Conservation (phyloP, 2,113 vertebrate species). For the Anhinga rufa region DNA sequence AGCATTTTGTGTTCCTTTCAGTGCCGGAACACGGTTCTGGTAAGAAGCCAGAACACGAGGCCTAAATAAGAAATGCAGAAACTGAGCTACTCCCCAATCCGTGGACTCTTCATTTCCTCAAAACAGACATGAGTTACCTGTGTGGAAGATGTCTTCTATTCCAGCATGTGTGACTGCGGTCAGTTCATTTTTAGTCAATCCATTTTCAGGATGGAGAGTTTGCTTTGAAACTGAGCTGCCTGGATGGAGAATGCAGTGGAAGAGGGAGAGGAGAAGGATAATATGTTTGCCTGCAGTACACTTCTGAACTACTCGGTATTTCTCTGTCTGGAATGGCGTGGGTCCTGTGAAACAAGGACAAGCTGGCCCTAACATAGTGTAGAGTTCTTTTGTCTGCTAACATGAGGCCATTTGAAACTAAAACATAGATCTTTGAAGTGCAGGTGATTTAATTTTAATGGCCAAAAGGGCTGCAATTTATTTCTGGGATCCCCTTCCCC, state of each 20-base stretch:
- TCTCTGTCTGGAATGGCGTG: not conserved
- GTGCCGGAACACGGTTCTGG: no score
- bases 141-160: not conserved
- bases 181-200: not conserved
- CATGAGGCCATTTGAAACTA: not conserved
- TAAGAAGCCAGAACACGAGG: not conserved
- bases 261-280: not conserved
- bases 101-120: not conserved
- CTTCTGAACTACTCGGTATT: not conserved
- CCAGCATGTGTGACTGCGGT: accelerated
- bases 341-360: not conserved
- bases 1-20: not conserved
- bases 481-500: not conserved
- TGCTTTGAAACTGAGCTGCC: not conserved
- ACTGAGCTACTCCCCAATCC: not conserved
- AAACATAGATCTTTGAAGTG: not conserved
- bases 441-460: not conserved
- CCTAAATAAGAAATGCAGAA: not conserved
- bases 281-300: not conserved
- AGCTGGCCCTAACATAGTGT: not conserved
- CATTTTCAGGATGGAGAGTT: not conserved
- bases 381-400: not conserved
- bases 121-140: not conserved
- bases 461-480: not conserved
- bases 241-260: not conserved